Conservation (phyloP, 2,113 vertebrate genomes). For the Eleginops maclovinus region DNA sequence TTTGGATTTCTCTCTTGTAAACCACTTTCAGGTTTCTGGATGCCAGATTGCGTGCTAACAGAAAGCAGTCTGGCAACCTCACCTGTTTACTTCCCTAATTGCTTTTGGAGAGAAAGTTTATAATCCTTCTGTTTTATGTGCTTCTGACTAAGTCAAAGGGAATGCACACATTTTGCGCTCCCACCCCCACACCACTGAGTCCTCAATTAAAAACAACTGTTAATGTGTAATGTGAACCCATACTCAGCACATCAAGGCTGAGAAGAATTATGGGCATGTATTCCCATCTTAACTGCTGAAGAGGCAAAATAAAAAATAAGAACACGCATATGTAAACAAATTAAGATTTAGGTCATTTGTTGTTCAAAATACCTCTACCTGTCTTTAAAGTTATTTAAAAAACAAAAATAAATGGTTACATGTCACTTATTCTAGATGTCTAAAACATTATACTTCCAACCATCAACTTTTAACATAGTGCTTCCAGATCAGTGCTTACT, state of each 20-base stretch:
- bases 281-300: constrained; percentile 4
- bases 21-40: constrained; percentile 48
- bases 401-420: not conserved
- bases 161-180: constrained; percentile 64
- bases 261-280: constrained; percentile 11
- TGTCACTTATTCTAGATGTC: not conserved
- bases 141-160: constrained; percentile 78
- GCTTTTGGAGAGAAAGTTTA: constrained; percentile 79
- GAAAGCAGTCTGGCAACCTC: constrained; percentile 73
- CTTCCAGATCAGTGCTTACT: not conserved
- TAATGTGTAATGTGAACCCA: constrained; percentile 51
- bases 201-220: constrained; percentile 78
- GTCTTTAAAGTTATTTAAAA: not conserved
- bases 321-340: not conserved
- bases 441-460: not conserved
- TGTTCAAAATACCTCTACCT: not conserved
- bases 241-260: constrained; percentile 23
- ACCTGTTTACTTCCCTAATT: constrained; percentile 81
- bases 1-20: constrained; percentile 49
- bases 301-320: not conserved
- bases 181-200: constrained; percentile 24
- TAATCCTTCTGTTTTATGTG: constrained; percentile 83
- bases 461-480: not conserved
- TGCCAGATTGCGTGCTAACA: constrained; percentile 80
- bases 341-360: not conserved